Base-by-base conservation (phyloP, 2,888 invertebrate genomes). In the Subacronicta megacephala region DNA sequence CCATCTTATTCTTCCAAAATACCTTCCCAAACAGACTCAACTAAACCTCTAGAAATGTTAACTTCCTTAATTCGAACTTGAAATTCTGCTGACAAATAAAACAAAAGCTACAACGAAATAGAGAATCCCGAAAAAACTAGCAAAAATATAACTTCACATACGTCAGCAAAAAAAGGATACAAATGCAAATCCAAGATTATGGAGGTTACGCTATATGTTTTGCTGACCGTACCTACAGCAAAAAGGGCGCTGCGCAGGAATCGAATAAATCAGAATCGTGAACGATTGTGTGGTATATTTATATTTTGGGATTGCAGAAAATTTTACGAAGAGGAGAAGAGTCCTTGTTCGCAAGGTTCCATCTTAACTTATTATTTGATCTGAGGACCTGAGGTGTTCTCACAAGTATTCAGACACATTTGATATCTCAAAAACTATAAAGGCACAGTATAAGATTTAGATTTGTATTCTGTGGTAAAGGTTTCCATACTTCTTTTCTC, bases 131-230 rank as follows among this genome's bases (percentile, higher is more conserved):
- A 2, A 72, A 46, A 70, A 75, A 53, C 49, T 54, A 50, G n/a
- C 41, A 40, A 31, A 55, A 42, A 70, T 59, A 33, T 57, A 72
- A 53, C 47, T 56, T 35, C 35, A 46, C 31, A 38, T 43, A 43
- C 52, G 57, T 78, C 61, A 62, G 66, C 72, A 74, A 77, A 67
- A 75, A 78, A 72, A 62, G 65, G 66, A 74, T 64, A 71, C 68
- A 62, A 51, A 78, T 73, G 74, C 71, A 73, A 78, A 77, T 76
- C 44, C 33, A 46, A 62, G 62, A 75, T n/a, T 75, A 57, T 50
- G 62, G 64, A 62, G 58, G 63, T 41, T 62, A 53, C 45, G 53
- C 44, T 50, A 18, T 46, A 55, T 64, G 65, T 71, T 78, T 71
- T 78, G 77, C 79, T 77, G 79, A 77, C 62, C 58, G 46, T 54